phyloP scores from a whole-genome alignment of 2,113 vertebrate species.

The Hippocampus barbouri region DNA sequence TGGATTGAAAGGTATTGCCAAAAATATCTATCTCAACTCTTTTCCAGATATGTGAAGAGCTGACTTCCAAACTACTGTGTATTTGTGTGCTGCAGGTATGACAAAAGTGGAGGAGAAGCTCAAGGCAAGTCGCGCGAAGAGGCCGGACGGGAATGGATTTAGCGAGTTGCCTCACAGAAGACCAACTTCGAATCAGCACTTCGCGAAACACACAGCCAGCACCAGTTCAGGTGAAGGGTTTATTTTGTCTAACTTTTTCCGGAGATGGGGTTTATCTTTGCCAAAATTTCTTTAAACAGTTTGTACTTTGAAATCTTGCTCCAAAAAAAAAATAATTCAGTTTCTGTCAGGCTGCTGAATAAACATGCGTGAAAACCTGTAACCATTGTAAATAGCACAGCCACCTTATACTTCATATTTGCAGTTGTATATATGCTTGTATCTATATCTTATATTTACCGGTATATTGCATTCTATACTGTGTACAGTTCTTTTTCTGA shows the following conservation, averaged over 20 bases:
- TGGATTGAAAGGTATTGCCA: slow-evolving; percentile 86
- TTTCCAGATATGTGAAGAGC: not conserved
- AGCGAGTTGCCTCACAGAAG: slow-evolving; percentile 80
- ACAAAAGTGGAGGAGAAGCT: slow-evolving; percentile 93
- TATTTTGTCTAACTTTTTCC: not conserved
- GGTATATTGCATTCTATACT: no score
- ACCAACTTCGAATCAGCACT: slow-evolving; percentile 48
- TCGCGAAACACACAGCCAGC: slow-evolving; percentile 72
- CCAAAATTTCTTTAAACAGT: not conserved
- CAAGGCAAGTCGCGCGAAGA: slow-evolving; percentile 82
- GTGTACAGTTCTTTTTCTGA: no score
- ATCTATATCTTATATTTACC: no score
- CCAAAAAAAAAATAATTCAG: not conserved
- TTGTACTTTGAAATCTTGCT: not conserved
- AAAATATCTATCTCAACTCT: not conserved
- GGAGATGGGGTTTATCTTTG: no score
- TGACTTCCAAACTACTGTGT: not conserved
- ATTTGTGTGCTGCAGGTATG: slow-evolving; percentile 74
- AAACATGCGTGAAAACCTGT: no score
- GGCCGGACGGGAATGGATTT: slow-evolving; percentile 69
- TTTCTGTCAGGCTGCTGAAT: no score
- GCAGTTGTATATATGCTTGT: no score
- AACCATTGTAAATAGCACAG: no score
- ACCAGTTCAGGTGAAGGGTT: slow-evolving; percentile 60
- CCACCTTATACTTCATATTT: no score